These are phyloP conservation scores for Campoplex capitator DNA, from an alignment of 2,888 invertebrate genomes.

Conservation along the genomic window DNA sequence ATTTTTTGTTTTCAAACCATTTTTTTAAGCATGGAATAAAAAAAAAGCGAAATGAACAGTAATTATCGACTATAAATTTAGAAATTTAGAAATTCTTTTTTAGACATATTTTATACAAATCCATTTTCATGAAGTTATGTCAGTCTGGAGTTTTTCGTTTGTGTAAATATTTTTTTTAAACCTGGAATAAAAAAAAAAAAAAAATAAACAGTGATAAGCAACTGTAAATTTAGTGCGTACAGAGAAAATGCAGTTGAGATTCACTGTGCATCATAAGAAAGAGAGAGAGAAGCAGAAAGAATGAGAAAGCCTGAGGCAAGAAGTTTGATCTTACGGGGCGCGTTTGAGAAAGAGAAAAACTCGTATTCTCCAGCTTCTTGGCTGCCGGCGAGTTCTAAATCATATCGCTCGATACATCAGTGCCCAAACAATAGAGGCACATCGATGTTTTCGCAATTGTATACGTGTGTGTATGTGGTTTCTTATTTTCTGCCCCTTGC, in stretches of 20 bases:
- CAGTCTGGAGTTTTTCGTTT: too few relatives aligned
- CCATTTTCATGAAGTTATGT: too few relatives aligned
- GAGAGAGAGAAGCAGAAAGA: not conserved
- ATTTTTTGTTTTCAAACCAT: too few relatives aligned
- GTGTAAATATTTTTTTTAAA: not conserved
- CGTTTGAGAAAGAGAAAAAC: constrained; percentile 36
- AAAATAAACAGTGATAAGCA: not conserved
- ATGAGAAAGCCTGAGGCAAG: constrained; percentile 21
- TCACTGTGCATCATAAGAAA: constrained; percentile 61
- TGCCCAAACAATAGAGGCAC: constrained; percentile 70
- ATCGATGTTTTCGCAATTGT: constrained; percentile 57
- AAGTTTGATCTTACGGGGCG: constrained; percentile 39
- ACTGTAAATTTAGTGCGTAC: not conserved
- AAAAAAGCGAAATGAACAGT: not conserved
- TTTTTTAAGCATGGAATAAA: not conserved
- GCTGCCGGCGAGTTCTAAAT: constrained; percentile 71
- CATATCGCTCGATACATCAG: constrained; percentile 77
- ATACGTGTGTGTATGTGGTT: constrained; percentile 18
- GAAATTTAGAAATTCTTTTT: too few relatives aligned
- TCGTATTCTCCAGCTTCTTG: constrained; percentile 44
- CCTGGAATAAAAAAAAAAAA: not conserved
- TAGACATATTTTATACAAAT: too few relatives aligned
- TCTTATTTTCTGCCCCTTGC: constrained; percentile 8
- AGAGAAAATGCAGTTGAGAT: constrained; percentile 65
- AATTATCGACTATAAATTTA: not conserved